phyloP scores from a whole-genome alignment of 1,140 invertebrate species.

The Drosophila guanche region DNA sequence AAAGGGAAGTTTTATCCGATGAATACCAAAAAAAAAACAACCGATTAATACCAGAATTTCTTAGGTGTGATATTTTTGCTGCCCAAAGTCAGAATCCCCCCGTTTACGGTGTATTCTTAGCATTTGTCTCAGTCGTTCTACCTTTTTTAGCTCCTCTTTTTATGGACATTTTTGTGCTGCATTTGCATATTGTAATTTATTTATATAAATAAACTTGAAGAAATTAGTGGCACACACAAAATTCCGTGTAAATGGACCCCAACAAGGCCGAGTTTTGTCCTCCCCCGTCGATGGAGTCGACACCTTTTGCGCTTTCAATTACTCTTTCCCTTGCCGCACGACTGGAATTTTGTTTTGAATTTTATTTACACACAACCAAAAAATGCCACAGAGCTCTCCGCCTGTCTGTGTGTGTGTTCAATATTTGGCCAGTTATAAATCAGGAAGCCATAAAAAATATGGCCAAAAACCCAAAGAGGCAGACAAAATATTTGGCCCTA shows the following conservation, averaged over 20 bases:
- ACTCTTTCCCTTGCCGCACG: no score
- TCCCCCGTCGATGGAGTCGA: no score
- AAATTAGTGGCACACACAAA: constrained; percentile 7
- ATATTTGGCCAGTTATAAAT: constrained; percentile 56
- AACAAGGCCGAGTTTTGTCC: no score
- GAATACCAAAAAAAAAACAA: no score
- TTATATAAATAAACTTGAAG: constrained; percentile 45
- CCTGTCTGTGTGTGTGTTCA: constrained; percentile 3
- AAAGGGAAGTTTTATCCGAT: no score
- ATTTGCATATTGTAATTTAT: constrained; percentile 60
- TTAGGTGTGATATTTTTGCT: no score
- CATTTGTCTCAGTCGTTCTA: background rate
- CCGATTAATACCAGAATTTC: no score
- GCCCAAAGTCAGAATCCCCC: no score
- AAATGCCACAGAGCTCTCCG: constrained; percentile 5
- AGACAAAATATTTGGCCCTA: constrained; percentile 51
- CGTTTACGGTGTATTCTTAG: no score
- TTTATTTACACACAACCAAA: constrained; percentile 5
- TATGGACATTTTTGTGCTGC: constrained; percentile 26
- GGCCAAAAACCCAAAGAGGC: constrained; percentile 16
- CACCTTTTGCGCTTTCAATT: no score
- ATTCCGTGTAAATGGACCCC: no score
- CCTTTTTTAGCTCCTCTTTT: constrained; percentile 15
- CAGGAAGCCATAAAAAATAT: constrained; percentile 47
- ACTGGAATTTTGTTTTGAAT: background rate